Conservation (phyloP, 1,140 invertebrate species). For the Zaprionus ornatus region DNA sequence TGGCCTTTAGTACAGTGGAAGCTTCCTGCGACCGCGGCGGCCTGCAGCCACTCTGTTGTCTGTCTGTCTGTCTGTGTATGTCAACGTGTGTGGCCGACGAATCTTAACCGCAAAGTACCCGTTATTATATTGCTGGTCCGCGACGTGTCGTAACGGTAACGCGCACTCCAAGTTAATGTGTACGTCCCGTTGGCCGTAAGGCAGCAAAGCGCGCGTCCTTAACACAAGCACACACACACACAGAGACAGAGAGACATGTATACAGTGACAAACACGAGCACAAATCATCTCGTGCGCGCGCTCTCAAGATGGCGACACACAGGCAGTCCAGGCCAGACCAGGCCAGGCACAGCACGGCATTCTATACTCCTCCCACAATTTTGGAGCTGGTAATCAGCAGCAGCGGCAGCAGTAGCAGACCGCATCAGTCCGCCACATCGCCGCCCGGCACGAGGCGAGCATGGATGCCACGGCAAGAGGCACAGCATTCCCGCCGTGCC, state of each 20-base stretch:
- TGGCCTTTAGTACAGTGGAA: conserved; percentile 32
- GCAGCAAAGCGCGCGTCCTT: conserved; percentile 56
- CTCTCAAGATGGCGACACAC: conserved; percentile 71
- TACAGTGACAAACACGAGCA: conserved; percentile 11
- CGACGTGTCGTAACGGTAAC: conserved; percentile 79
- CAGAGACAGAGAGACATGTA: not conserved
- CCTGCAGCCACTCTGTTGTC: conserved; percentile 9
- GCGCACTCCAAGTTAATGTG: conserved; percentile 79
- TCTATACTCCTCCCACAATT: conserved; percentile 60
- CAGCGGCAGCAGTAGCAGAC: not conserved
- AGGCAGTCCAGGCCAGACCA: not conserved
- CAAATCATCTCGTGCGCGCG: conserved; percentile 48
- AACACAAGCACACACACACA: conserved; percentile 21
- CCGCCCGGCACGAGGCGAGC: too few species aligned
- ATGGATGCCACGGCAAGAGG: too few species aligned
- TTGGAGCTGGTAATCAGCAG: conserved; percentile 19
- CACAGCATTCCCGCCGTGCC: too few species aligned
- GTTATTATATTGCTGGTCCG: conserved; percentile 75
- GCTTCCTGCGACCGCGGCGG: conserved; percentile 10
- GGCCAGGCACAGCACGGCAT: not conserved
- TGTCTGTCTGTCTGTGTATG: conserved; percentile 36
- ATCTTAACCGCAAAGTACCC: conserved; percentile 73
- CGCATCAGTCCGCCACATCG: not conserved
- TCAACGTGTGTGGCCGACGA: conserved; percentile 72
- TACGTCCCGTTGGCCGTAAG: conserved; percentile 36